These are phyloP conservation scores for Alviniconcha marisindica DNA, from an alignment of 1,140 invertebrate species.

Conservation along the genomic window DNA sequence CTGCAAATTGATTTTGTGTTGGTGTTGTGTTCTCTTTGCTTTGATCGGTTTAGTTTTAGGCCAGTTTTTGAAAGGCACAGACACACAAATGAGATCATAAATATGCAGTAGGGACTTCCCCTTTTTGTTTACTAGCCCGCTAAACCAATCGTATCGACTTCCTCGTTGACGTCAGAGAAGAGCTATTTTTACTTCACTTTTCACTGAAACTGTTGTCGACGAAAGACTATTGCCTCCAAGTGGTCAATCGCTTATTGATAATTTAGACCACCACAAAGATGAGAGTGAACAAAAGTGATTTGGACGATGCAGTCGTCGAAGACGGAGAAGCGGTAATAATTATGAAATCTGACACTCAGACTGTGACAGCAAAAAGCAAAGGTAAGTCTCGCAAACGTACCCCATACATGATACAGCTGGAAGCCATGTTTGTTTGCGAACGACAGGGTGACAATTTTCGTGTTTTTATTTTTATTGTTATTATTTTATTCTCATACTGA, in stretches of 20 bases:
- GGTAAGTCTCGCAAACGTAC: background rate
- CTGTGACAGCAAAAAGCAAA: conserved; percentile 5
- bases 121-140: background rate
- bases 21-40: too few species aligned
- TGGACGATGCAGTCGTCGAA: conserved; percentile 31
- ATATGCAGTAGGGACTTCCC: conserved; percentile 26
- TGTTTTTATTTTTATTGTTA: background rate
- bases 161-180: conserved; percentile 20
- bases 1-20: too few species aligned
- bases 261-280: background rate
- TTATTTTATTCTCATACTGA: background rate
- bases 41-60: too few species aligned
- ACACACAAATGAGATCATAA: background rate
- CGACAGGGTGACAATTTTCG: background rate
- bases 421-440: conserved; percentile 31
- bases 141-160: conserved; percentile 12
- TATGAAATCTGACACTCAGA: background rate
- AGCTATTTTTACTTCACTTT: conserved; percentile 19
- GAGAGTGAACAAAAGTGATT: conserved; percentile 26
- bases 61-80: background rate
- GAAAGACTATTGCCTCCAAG: too few species aligned
- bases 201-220: background rate
- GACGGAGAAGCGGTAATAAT: conserved; percentile 26
- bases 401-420: background rate
- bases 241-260: background rate